phyloP scores from a whole-genome alignment of 2,888 invertebrate species.

The Scaptomyza parva region DNA sequence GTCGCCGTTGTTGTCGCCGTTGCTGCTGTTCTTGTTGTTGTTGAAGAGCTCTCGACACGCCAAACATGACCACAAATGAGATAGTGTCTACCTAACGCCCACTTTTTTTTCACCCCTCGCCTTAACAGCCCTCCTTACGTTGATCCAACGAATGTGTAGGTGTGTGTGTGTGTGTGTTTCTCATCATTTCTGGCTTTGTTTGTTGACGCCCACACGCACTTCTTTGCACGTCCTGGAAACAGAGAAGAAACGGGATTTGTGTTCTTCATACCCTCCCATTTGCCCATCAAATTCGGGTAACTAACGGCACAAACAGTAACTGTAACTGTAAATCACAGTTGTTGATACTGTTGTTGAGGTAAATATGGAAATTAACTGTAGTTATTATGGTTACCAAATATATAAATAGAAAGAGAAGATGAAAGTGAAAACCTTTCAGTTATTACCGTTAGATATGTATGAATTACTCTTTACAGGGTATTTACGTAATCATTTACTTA shows the following conservation, averaged over 20 bases:
- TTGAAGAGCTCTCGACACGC: conserved; percentile 65
- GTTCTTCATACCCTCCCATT: conserved; percentile 3
- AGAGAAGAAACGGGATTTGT: no score
- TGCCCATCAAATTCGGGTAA: neutral
- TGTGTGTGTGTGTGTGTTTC: conserved; percentile 36
- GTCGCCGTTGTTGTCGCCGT: conserved; percentile 13
- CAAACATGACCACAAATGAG: conserved; percentile 77
- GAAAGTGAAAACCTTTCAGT: no score
- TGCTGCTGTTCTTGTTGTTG: conserved; percentile 12
- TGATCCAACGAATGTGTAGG: conserved; percentile 11
- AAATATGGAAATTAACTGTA: no score
- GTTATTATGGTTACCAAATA: no score
- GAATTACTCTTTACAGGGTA: neutral
- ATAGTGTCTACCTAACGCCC: conserved; percentile 54
- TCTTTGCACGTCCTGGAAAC: conserved; percentile 42
- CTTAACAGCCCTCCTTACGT: no score
- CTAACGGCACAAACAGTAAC: no score
- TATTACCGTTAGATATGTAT: no score
- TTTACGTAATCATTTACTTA: neutral
- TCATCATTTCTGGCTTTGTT: conserved; percentile 33
- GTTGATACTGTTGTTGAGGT: neutral
- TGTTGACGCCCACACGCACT: conserved; percentile 63
- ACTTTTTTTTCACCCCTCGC: neutral
- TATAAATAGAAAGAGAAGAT: no score
- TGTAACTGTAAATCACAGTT: neutral